phyloP scores from a whole-genome alignment of 2,888 invertebrate species.

The Melinopterus prodromus region DNA sequence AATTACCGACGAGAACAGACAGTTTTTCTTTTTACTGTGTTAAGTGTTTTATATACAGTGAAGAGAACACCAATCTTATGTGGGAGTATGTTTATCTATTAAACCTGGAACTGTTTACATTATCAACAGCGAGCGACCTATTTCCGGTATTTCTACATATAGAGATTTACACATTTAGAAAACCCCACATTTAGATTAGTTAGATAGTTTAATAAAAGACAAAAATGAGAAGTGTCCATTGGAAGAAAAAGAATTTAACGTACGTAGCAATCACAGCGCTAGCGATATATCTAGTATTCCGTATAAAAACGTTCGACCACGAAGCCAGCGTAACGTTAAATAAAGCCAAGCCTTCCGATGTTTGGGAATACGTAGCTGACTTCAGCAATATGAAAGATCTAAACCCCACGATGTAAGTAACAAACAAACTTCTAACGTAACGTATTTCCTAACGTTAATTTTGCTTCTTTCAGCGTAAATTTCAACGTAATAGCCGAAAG shows the following conservation, averaged over 20 bases:
- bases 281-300: slow-evolving; percentile 51
- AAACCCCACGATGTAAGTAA: slow-evolving; percentile 77
- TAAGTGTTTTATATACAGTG: background rate
- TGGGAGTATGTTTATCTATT: background rate
- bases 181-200: background rate
- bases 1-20: background rate
- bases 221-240: slow-evolving; percentile 53
- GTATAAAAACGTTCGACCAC: slow-evolving; percentile 57
- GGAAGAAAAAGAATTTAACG: slow-evolving; percentile 51
- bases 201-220: background rate
- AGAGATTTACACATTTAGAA: background rate
- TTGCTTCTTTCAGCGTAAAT: slow-evolving; percentile 61
- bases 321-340: slow-evolving; percentile 63
- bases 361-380: slow-evolving; percentile 80
- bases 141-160: background rate
- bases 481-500: slow-evolving; percentile 71
- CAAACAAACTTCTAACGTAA: background rate
- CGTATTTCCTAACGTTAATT: slow-evolving; percentile 5
- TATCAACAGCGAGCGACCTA: background rate
- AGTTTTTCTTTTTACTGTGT: background rate
- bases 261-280: slow-evolving; percentile 45
- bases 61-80: background rate
- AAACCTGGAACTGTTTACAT: background rate
- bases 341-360: slow-evolving; percentile 66
- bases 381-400: slow-evolving; percentile 75